Evolutionary conservation across 2,113 vertebrate genomes (phyloP).

Genomic region (Phylloscopus whistleri): DNA sequence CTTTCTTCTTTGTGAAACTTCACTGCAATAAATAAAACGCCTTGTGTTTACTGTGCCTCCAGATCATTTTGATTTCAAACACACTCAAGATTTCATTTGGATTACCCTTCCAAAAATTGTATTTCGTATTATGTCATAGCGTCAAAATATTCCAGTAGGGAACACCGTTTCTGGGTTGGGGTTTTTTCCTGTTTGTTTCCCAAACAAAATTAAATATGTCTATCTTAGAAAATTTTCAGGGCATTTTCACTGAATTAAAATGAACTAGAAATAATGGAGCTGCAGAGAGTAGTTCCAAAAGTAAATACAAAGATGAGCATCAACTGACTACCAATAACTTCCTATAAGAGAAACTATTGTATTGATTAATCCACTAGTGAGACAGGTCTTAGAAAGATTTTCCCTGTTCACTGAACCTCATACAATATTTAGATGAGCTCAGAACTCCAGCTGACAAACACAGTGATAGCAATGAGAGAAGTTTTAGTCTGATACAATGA

Average conservation of each 20-base stretch:
- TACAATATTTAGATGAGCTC: slow-evolving; percentile 66
- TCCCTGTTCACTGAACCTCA: slow-evolving; percentile 31
- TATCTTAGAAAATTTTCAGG: background rate
- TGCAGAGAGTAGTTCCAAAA: background rate
- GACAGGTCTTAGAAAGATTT: background rate
- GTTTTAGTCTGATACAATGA: slow-evolving; percentile 29
- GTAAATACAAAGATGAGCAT: background rate
- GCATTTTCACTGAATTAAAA: slow-evolving; percentile 39
- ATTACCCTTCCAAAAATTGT: slow-evolving; percentile 52
- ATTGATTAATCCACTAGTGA: background rate
- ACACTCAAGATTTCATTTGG: slow-evolving; percentile 61
- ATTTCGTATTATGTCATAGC: slow-evolving; percentile 40
- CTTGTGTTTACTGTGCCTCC: background rate
- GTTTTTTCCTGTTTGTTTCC: background rate
- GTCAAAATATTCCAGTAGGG: background rate
- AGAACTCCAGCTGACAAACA: slow-evolving; percentile 60
- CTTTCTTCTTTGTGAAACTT: slow-evolving; percentile 42
- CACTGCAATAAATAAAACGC: slow-evolving; percentile 56
- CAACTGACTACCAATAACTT: background rate
- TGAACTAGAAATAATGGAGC: background rate
- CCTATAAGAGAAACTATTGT: background rate
- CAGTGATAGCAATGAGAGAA: slow-evolving; percentile 27
- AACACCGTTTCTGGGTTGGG: background rate
- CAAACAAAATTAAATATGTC: background rate
- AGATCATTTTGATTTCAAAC: slow-evolving; percentile 67